Evolutionary conservation across 1,140 invertebrate genomes (phyloP).

Genomic region (Polyergus mexicanus): DNA sequence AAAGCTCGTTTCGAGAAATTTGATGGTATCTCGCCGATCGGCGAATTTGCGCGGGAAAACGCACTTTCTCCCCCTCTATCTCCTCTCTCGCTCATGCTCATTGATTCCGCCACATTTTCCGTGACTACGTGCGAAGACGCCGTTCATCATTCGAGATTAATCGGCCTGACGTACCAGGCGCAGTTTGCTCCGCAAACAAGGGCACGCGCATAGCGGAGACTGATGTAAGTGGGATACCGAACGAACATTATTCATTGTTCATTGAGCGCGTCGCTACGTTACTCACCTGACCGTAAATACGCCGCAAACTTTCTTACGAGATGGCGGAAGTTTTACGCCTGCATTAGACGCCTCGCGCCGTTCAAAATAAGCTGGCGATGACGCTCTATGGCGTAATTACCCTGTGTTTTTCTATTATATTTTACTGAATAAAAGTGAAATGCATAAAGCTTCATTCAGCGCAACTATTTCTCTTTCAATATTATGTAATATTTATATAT

Average conservation of each 20-base stretch:
- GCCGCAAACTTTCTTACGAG: slow-evolving; percentile 35
- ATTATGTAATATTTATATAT: neutral
- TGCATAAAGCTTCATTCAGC: neutral
- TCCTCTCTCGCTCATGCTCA: neutral
- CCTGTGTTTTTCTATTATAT: neutral
- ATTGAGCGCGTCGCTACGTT: slow-evolving; percentile 53
- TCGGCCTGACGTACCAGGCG: slow-evolving; percentile 50
- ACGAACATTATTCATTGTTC: slow-evolving; percentile 65
- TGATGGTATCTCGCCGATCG: slow-evolving; percentile 2
- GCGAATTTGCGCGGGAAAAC: slow-evolving; percentile 13
- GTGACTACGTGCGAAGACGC: slow-evolving; percentile 56
- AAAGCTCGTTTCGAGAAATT: slow-evolving; percentile 15
- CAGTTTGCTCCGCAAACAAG: slow-evolving; percentile 70
- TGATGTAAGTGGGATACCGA: slow-evolving; percentile 43
- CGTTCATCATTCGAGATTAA: slow-evolving; percentile 70
- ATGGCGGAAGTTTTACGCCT: slow-evolving; percentile 29
- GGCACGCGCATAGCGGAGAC: slow-evolving; percentile 14
- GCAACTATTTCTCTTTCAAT: neutral
- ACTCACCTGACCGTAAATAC: slow-evolving; percentile 48
- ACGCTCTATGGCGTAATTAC: slow-evolving; percentile 26
- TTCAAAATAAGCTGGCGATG: slow-evolving; percentile 32
- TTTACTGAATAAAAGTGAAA: neutral
- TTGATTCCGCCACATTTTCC: slow-evolving; percentile 58
- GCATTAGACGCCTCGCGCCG: slow-evolving; percentile 24
- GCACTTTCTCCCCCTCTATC: too few species aligned